Base-by-base conservation (phyloP, 64 coral and sea anemone genomes). In the Astreopora myriophthalma region DNA sequence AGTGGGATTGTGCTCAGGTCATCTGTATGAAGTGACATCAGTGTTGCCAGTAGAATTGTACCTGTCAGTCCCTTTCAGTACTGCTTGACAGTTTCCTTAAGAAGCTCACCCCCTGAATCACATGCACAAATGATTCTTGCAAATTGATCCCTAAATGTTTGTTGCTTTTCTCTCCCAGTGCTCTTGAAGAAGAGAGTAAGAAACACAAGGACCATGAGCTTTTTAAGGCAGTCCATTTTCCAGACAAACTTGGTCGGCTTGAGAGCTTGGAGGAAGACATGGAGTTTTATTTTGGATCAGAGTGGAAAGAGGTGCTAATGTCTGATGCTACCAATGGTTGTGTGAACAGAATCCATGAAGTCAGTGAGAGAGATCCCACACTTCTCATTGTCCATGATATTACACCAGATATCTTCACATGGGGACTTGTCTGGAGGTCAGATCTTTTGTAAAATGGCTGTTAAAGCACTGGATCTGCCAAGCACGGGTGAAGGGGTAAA, bases 371-470 rank as follows among this genome's bases (percentile, higher is more conserved):
- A 30, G 96, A 98, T 62, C 96, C 96, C 20, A 44, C 86, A 19
- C 76, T 98, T 13, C 78, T 98, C 75, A 92, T 98, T 37, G 92
- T 89, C 71, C 96, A 98, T 81, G 93, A n/a, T 92, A 94, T 62
- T 98, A 98, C 69, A 94, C 92, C 68, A 91, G 96, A 73, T 98
- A 94, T 77, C 83, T 98, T n/a, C n/a, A n/a, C n/a, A n/a, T 22
- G 96, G 96, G 1, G 96, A 98, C 65, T 77, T 98, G 28, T 88
- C 96, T 72, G 96, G 96, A 25, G 96, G 96, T 10, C 92, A 88
- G 8, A 88, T 98, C 32, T 68, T 98, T 23, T 88, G 94, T 69
- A 98, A 92, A 73, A 94, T 98, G 89, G 92, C 93, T 5, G 40
- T 69, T 3, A 98, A 98, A 85, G 92, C 84, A 23, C 92, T 94